These are phyloP conservation scores for Cyclina sinensis DNA, from an alignment of 1,140 invertebrate genomes.

Conservation along the genomic window DNA sequence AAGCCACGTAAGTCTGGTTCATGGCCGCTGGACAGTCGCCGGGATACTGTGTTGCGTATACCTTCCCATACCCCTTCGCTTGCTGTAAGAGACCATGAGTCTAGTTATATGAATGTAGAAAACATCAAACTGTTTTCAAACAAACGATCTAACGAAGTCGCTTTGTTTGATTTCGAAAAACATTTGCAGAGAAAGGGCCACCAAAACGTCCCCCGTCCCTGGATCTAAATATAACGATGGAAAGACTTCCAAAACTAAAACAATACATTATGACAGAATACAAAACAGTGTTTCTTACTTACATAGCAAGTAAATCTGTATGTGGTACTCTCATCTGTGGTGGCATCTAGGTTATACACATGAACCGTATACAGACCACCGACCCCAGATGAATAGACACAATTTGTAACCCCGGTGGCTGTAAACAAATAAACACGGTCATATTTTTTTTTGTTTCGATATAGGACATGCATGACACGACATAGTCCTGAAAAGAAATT, in stretches of 20 bases:
- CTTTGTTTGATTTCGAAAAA: too few species aligned
- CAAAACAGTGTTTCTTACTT: slow-evolving; percentile 54
- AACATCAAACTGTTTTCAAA: too few species aligned
- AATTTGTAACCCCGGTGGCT: slow-evolving; percentile 70
- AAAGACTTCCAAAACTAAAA: too few species aligned
- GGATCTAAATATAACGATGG: too few species aligned
- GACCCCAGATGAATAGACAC: slow-evolving; percentile 49
- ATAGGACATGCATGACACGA: too few species aligned
- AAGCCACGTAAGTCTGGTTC: slow-evolving; percentile 70
- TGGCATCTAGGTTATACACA: slow-evolving; percentile 73
- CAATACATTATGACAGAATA: too few species aligned
- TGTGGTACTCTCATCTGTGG: slow-evolving; percentile 66
- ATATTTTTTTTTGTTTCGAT: too few species aligned
- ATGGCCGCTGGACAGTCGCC: slow-evolving; percentile 70
- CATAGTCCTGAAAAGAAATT: too few species aligned
- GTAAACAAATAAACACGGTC: background rate
- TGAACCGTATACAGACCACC: slow-evolving; percentile 56
- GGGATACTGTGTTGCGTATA: slow-evolving; percentile 74
- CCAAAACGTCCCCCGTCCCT: too few species aligned
- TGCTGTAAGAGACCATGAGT: slow-evolving; percentile 41
- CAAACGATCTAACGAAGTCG: too few species aligned
- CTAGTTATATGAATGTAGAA: background rate
- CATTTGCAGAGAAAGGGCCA: too few species aligned
- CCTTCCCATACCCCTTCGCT: slow-evolving; percentile 16
- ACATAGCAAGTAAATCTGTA: slow-evolving; percentile 75